Evolutionary conservation across 1,140 invertebrate genomes (phyloP).

Genomic region (Sitobion miscanthi): DNA sequence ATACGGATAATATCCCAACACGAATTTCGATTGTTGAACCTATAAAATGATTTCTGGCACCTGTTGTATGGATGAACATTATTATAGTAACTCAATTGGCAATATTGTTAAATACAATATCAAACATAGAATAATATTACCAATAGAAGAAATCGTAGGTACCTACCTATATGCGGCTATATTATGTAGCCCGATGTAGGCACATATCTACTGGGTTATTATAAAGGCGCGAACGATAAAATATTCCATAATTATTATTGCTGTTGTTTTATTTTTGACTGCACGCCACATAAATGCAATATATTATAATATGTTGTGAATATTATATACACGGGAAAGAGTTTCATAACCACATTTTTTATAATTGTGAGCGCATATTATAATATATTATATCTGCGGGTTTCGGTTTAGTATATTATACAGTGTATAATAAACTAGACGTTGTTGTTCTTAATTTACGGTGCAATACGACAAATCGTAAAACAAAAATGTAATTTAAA

Average conservation of each 20-base stretch:
- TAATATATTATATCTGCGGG: background rate
- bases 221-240: background rate
- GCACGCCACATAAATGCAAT: background rate
- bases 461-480: background rate
- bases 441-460: background rate
- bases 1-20: background rate
- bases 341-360: background rate
- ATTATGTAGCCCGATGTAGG: too few relatives aligned
- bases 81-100: background rate
- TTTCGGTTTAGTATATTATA: background rate
- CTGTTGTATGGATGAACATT: background rate
- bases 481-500: background rate
- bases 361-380: background rate
- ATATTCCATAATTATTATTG: background rate
- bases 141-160: background rate
- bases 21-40: background rate
- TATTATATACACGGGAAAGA: background rate
- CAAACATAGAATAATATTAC: background rate
- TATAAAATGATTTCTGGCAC: background rate
- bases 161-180: too few relatives aligned
- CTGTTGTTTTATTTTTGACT: background rate
- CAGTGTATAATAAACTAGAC: background rate
- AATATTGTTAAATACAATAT: background rate
- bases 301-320: background rate
- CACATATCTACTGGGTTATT: too few relatives aligned